Base-by-base conservation (phyloP, 2,888 invertebrate genomes). In the Troglohyphantes excavatus region DNA sequence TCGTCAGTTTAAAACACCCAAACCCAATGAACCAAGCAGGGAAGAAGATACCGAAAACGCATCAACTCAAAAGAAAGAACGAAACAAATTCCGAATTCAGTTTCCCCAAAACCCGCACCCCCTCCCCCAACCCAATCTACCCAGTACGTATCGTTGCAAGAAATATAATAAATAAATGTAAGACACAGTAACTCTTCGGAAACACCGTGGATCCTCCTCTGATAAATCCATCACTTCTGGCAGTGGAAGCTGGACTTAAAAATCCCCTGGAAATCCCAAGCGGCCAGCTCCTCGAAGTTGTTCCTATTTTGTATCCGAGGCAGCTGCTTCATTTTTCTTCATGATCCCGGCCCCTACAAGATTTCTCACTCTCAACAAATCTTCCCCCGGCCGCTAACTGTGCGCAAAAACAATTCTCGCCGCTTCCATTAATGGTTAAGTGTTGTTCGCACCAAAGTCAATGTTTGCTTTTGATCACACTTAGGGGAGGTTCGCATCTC, bases 281-380 rank as follows among this genome's bases (percentile, higher is more conserved):
- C 46, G 79, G 67, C 79, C 21, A 29, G 29, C 29, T 73, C 63
- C 26, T 46, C 21, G 61, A 81, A 87, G 79, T 87, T 81, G 86
- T 81, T 81, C 73, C 79, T 63, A 63, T 87, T 87, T 87, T 81
- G 65, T 81, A 72, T 46, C 85, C 59, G 17, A n/a, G 43, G 75
- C 46, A 83, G 73, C 39, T 63, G 72, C 73, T 83, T 65, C 83
- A 83, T 83, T 83, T 83, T 83, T 83, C 83, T 83, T 83, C 83
- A 83, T 83, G 83, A 83, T 83, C 83, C 73, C 17, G 27, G 39
- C 61, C 59, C 72, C 72, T 79, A 87, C 87, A 87, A 79, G 87
- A 79, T 73, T 87, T 72, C 73, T 79, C 79, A 87, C 87, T 87
- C 79, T 72, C 72, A 81, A 86, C 86, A 86, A 86, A 86, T 86